Conservation (phyloP, 2,797 vertebrate genomes). For the Coluber constrictor region DNA sequence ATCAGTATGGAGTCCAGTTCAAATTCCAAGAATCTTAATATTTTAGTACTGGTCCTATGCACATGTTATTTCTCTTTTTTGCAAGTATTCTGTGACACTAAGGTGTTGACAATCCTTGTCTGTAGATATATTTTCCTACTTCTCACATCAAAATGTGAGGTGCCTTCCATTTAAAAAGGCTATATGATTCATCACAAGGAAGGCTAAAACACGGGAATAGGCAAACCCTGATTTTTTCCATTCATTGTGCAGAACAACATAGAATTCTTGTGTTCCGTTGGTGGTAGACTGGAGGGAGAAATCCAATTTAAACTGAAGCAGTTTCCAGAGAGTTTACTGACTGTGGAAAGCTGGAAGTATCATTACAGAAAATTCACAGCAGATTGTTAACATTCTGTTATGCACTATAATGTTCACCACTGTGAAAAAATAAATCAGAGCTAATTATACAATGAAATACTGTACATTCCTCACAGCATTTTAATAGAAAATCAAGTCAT, state of each 20-base stretch:
- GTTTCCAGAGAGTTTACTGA: slow-evolving; percentile 24
- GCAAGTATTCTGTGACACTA: not conserved
- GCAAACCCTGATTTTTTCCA: not conserved
- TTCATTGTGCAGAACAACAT: not conserved
- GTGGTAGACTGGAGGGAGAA: not conserved
- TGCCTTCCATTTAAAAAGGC: not conserved
- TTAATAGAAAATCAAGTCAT: slow-evolving; percentile 4
- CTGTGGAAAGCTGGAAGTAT: slow-evolving; percentile 40
- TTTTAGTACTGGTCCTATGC: not conserved
- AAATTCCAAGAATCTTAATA: not conserved
- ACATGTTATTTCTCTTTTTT: not conserved
- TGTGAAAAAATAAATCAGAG: slow-evolving; percentile 12
- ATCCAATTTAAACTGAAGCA: slow-evolving; percentile 23
- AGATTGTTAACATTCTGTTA: slow-evolving; percentile 25
- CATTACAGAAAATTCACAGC: slow-evolving; percentile 33
- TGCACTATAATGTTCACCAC: not conserved
- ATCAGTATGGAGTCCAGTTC: not conserved
- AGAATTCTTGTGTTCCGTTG: not conserved
- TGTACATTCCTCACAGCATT: not conserved
- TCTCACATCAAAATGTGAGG: not conserved
- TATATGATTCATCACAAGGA: not conserved
- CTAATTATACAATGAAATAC: not conserved
- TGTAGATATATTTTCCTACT: not conserved
- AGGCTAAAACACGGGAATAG: not conserved
- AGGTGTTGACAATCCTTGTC: not conserved